A percentile compares a stretch with the other conserved stretches of the same genome.
Conservation (phyloP, 1,140 invertebrate species). For the Polypedilum pembai region DNA sequence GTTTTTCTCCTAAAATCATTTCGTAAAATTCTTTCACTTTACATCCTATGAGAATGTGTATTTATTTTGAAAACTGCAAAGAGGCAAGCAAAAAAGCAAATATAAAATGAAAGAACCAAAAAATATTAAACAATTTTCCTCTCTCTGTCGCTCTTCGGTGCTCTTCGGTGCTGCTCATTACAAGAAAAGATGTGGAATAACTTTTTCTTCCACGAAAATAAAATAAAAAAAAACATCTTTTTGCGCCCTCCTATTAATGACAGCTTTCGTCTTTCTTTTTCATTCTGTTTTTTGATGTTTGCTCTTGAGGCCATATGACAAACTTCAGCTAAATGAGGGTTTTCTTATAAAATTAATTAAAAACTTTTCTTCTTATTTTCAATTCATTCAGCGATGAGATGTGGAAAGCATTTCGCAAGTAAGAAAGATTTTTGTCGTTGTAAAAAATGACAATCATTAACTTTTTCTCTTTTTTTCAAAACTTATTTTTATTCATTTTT, state of each 20-base stretch:
- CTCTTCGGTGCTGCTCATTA: too few species aligned
- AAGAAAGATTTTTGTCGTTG: not conserved
- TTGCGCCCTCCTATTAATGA: conserved; percentile 16
- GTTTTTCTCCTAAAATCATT: too few species aligned
- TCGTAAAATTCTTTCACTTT: too few species aligned
- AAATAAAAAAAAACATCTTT: not conserved
- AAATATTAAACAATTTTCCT: too few species aligned
- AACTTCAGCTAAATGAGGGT: conserved; percentile 1
- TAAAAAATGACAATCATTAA: conserved; percentile 16
- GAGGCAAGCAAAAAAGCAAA: too few species aligned
- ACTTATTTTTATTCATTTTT: conserved; percentile 1
- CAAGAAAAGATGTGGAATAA: too few species aligned
- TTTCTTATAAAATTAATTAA: conserved; percentile 20
- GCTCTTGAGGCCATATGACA: conserved; percentile 9
- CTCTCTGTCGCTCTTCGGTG: too few species aligned
- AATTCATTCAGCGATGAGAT: not conserved
- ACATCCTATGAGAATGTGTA: too few species aligned
- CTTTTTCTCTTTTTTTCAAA: not conserved
- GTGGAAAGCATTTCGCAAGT: not conserved
- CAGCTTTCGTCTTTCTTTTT: not conserved
- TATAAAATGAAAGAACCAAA: too few species aligned
- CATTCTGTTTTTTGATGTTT: conserved; percentile 2
- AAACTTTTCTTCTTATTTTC: not conserved
- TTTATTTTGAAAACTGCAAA: too few species aligned
- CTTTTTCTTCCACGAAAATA: too few species aligned